Evolutionary conservation across 2,113 vertebrate genomes (phyloP), one percentile per base, ranked within the genome.

Genomic region (Festucalex cinctus): DNA sequence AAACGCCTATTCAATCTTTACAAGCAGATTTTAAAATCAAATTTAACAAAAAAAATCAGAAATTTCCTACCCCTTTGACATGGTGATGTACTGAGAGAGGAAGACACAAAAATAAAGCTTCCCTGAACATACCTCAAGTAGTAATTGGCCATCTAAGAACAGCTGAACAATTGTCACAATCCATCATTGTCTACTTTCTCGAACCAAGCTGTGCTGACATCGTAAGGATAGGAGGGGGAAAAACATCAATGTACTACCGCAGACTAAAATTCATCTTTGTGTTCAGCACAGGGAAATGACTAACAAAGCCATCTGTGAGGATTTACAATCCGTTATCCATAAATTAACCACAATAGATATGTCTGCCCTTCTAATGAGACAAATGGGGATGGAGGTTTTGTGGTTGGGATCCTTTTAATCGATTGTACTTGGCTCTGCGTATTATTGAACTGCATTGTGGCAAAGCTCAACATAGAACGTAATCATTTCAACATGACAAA

Each of bases 141-240:
- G 14, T 66, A 28, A 32, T 58, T 19, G 24, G 3, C 44, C 43
- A 41, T 49, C 63, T 72, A 70, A 80, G 26, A 71, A 73, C 58
- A 74, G 39, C 48, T 59, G 20, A 63, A 60, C 44, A 69, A 65
- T 66, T 65, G 64, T 20, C 6, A 46, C 46, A 41, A 35, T n/a
- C 63, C 59, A 68, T 75, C 67, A 36, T 48, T 68, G 63, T 73
- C 68, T 65, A 63, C 68, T 75, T 71, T 71, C 32, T 5, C 2
- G 2, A 36, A 14, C 24, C 68, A 70, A 14, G 59, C 44, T 74
- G 72, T 20, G 69, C n/a, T 66, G 69, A 53, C 63, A 68, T 71
- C 75, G 69, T 37, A 58, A 26, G 22, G 10, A 26, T 6, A n/a
- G 32, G 48, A 43, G 51, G n/a, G 22, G 28, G 44, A 65, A 71